These are phyloP conservation scores for Drosophila saltans DNA, from an alignment of 1,140 invertebrate genomes.

Conservation along the genomic window DNA sequence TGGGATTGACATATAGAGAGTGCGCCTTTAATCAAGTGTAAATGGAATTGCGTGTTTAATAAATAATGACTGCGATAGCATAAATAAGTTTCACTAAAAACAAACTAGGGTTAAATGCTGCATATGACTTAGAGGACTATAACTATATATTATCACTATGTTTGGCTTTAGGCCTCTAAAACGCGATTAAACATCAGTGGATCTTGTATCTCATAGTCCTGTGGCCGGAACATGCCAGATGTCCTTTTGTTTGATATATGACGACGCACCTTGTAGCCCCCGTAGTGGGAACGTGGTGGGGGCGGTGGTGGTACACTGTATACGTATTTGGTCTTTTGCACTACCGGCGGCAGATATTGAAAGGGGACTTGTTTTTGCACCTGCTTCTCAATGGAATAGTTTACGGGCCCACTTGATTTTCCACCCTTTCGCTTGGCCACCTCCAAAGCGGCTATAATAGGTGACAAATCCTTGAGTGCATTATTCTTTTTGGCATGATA, in stretches of 20 bases:
- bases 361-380: conserved; percentile 66
- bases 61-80: conserved; percentile 44
- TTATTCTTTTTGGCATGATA: conserved; percentile 70
- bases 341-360: conserved; percentile 69
- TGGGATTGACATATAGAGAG: conserved; percentile 38
- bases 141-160: conserved; percentile 37
- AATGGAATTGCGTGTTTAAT: conserved; percentile 27
- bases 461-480: conserved; percentile 70
- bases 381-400: conserved; percentile 75
- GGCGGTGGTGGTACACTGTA: conserved; percentile 60
- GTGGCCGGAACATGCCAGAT: conserved; percentile 47
- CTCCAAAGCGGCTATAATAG: conserved; percentile 78
- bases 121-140: conserved; percentile 73
- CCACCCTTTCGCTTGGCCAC: conserved; percentile 69
- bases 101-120: conserved; percentile 67
- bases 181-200: conserved; percentile 76
- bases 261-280: conserved; percentile 74
- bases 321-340: conserved; percentile 75
- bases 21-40: conserved; percentile 29
- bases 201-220: conserved; percentile 75
- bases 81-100: conserved; percentile 65
- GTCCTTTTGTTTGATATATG: conserved; percentile 39
- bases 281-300: conserved; percentile 36
- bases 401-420: conserved; percentile 35
- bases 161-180: conserved; percentile 53